Percentiles rank a stretch among this genome's conserved stretches.
Evolutionary conservation across 2,113 vertebrate genomes (phyloP).

Genomic region (Bufo gargarizans): DNA sequence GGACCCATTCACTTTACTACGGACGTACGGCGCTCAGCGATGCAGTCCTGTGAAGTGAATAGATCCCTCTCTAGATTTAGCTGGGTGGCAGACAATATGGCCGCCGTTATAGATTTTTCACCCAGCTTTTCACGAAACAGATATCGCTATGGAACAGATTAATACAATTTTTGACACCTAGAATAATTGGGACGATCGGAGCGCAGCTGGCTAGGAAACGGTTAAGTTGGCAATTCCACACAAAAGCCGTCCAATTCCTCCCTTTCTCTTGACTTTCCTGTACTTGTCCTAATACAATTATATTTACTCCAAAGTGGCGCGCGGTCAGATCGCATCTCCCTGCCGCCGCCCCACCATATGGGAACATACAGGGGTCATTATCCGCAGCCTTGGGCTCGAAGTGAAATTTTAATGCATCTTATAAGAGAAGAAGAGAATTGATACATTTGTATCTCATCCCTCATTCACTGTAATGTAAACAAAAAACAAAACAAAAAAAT

Average conservation of each 20-base stretch:
- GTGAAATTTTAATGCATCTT: neutral
- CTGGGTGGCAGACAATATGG: neutral
- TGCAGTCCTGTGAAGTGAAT: neutral
- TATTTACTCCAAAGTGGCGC: neutral
- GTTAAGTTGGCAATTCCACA: neutral
- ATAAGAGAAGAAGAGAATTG: neutral
- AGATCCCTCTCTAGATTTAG: neutral
- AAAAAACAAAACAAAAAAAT: no score
- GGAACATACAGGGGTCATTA: neutral
- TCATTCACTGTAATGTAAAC: no score
- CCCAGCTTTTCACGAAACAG: neutral
- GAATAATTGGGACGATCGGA: no score
- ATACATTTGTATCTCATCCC: neutral
- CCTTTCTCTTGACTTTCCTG: conserved; percentile 26
- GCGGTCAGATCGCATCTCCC: neutral
- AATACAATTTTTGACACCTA: no score
- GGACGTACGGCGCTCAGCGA: neutral
- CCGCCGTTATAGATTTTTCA: neutral
- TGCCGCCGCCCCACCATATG: neutral
- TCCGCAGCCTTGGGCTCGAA: neutral
- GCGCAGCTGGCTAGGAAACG: neutral
- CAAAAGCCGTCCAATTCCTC: neutral
- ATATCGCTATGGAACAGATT: neutral
- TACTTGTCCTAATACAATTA: conserved; percentile 19
- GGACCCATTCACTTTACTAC: no score